Evolutionary conservation across 2,113 vertebrate species (phyloP), one percentile per base, ranked within the genome.

Genomic region (Lethenteron camtschaticum): DNA sequence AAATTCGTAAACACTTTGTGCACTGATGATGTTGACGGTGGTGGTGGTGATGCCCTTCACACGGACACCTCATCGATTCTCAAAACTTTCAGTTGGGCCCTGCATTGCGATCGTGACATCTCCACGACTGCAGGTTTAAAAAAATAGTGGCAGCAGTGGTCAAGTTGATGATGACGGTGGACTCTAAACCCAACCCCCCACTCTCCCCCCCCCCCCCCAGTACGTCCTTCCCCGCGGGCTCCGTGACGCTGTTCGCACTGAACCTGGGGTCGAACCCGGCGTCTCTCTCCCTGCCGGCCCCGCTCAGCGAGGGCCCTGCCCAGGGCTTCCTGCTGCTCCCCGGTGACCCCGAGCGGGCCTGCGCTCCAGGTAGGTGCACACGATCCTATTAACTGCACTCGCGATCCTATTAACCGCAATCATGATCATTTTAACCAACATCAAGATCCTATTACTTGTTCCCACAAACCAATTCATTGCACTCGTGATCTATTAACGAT

Each of bases 191-290:
- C 13, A 63, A 14, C 16, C 59, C 16, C 59, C 59, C 59, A 14
- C 59, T 2, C 41, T 63, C 13, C 16, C 24, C 24, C 10, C 63
- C 60, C 24, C n/a, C 24, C 63, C 10, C 9, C 24, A 66, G 63
- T 66, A 16, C 63, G n/a, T n/a, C n/a, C 24, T 16, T 16, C 24
- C 24, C 63, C 24, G 9, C 63, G n/a, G 63, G 63, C 24, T n/a
- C 63, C 63, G 63, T 66, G n/a, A 66, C 63, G 24, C 63, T 66
- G 63, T 66, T 66, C 24, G 63, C 63, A 3, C 63, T 66, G 63
- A 66, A 66, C 63, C 63, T 66, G 24, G n/a, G 24, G 63, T 20
- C 63, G 10, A 66, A 66, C 63, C n/a, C n/a, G n/a, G 63, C 10
- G n/a, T 16, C 63, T 16, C n/a, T 66, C n/a, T 20, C 9, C n/a